Evolutionary conservation across 1,140 invertebrate species (phyloP).

Genomic region (Macrotrachela quadricornifera): DNA sequence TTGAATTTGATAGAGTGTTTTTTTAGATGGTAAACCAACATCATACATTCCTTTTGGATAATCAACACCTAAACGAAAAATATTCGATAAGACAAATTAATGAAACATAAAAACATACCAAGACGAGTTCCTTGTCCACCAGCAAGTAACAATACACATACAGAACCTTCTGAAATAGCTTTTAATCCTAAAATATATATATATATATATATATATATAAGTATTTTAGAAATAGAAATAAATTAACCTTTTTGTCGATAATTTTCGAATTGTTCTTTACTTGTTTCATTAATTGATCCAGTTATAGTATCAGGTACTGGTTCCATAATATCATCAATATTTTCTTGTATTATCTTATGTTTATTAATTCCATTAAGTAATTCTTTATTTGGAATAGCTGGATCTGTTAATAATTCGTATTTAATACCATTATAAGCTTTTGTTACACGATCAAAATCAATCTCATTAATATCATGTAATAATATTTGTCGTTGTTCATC

Average conservation of each 20-base stretch:
- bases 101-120: too few relatives aligned
- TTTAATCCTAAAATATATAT: constrained; percentile 33
- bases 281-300: background rate
- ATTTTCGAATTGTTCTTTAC: background rate
- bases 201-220: too few relatives aligned
- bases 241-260: background rate
- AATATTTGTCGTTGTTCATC: background rate
- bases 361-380: too few relatives aligned
- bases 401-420: background rate
- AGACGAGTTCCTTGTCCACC: constrained; percentile 70
- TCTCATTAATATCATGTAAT: background rate
- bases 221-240: too few relatives aligned
- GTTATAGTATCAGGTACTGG: constrained; percentile 2
- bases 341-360: background rate
- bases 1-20: constrained; percentile 81
- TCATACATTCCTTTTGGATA: constrained; percentile 94
- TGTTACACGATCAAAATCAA: background rate
- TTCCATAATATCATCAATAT: constrained; percentile 1
- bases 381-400: background rate
- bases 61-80: constrained; percentile 50
- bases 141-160: constrained; percentile 60
- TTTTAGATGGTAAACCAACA: constrained; percentile 64
- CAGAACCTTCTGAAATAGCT: constrained; percentile 49
- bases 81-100: too few relatives aligned
- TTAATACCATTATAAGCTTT: background rate